A percentile compares a stretch with the other conserved stretches of the same genome.
These are phyloP conservation scores for Stenolophus ochropezus DNA, from an alignment of 2,888 invertebrate species.

Conservation along the genomic window DNA sequence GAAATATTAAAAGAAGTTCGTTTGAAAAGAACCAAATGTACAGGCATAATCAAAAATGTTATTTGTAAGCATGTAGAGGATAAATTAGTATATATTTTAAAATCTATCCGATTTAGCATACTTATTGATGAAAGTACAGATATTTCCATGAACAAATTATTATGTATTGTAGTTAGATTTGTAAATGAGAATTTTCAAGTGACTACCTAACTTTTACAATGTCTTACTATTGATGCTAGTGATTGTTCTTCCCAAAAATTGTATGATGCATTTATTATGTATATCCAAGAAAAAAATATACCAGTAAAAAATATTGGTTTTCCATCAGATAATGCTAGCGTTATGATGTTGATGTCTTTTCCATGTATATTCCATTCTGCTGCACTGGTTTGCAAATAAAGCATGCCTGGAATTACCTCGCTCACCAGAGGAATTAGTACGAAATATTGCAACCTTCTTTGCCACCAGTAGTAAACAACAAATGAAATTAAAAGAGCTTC, in stretches of 20 bases:
- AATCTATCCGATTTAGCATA: conserved; percentile 25
- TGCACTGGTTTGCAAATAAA: neutral
- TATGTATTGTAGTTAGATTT: neutral
- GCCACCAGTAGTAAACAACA: neutral
- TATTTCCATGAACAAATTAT: neutral
- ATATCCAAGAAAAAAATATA: neutral
- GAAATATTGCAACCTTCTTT: neutral
- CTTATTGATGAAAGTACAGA: conserved; percentile 53
- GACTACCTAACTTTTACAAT: neutral
- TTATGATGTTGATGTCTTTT: neutral
- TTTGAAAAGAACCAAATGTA: conserved; percentile 50
- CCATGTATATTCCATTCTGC: conserved; percentile 5
- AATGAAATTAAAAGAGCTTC: conserved; percentile 52
- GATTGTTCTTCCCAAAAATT: neutral
- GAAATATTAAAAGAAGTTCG: conserved; percentile 45
- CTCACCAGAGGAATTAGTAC: neutral
- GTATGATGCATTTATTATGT: too few relatives aligned
- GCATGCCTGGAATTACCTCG: neutral
- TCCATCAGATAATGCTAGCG: neutral
- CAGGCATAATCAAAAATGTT: conserved; percentile 30
- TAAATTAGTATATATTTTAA: neutral
- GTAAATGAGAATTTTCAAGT: too few relatives aligned
- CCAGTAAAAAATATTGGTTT: neutral
- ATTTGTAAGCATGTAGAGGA: neutral
- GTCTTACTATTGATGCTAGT: neutral